Evolutionary conservation across 92 coral and sea anemone species (phyloP), one percentile per base, ranked within the genome.

Genomic region (Micromussa lordhowensis): DNA sequence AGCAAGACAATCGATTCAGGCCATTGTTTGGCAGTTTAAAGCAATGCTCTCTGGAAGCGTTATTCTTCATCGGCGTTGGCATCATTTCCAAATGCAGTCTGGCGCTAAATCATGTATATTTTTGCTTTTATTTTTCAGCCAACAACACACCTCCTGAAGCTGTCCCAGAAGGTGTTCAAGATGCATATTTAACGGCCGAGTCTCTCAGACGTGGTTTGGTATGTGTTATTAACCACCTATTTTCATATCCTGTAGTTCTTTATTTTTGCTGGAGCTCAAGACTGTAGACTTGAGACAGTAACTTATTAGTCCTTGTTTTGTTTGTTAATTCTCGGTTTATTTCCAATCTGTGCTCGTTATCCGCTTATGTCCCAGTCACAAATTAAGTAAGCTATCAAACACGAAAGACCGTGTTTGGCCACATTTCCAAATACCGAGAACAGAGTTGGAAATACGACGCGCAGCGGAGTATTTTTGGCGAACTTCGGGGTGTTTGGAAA

Each of bases 141-240:
- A 96, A 91, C 36, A 89, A 91, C 38, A 96, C 98, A 0, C 99
- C 99, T 14, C 99, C 99, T 13, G 99, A 97, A 73, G 48, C 93
- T 15, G 91, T 96, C 38, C 98, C 99, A 32, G 88, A 84, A 66
- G 99, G 99, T 30, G 93, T 97, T 77, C 92, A 88, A 83, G 99
- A 97, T 66, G 99, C 99, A 0, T 96, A 92, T 78, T 83, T 89
- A 80, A 92, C 96, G 32, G 98, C 99, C 12, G 99, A 97, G 87
- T 96, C 99, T 9, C 89, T 96, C 68, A 91, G 99, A 75, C 91
- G 96, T 82, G 93, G 90, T 53, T 86, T 97, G 96, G 99, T 97
- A 93, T 88, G 86, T 71, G n/a, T 30, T 19, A 10, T 31, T 22
- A 4, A 17, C 26, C 18, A 51, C 34, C n/a, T n/a, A 40, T 5